These are phyloP conservation scores for Oligia latruncula DNA, from an alignment of 2,888 invertebrate genomes.

Conservation along the genomic window DNA sequence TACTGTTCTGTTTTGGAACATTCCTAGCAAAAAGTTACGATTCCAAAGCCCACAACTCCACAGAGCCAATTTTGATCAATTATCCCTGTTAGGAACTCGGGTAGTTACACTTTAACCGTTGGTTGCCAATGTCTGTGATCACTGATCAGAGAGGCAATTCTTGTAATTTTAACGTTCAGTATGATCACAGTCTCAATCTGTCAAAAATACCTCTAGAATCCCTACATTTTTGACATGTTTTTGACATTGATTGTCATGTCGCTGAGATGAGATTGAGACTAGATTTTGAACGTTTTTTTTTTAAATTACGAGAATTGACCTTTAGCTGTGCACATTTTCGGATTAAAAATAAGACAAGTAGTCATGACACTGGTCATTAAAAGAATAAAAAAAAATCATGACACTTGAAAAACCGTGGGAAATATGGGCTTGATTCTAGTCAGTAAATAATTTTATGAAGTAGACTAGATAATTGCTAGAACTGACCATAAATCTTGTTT, in stretches of 20 bases:
- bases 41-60: neutral
- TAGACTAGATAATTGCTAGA: slow-evolving; percentile 26
- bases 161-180: neutral
- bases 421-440: slow-evolving; percentile 12
- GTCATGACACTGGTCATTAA: too few relatives aligned
- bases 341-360: neutral
- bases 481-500: slow-evolving; percentile 31
- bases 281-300: neutral
- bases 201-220: neutral
- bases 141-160: neutral
- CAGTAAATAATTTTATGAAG: slow-evolving; percentile 21
- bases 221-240: neutral
- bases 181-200: neutral
- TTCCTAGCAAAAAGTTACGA: neutral
- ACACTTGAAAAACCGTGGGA: slow-evolving; percentile 4
- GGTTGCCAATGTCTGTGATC: neutral
- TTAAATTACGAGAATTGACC: neutral
- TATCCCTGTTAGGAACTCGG: neutral
- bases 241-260: neutral
- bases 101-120: neutral
- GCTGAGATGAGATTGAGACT: neutral
- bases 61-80: slow-evolving; percentile 1
- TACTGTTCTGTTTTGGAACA: neutral
- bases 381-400: too few relatives aligned
- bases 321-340: neutral